These are phyloP conservation scores for Marmota monax DNA, from an alignment of 2,113 vertebrate species.

Conservation along the genomic window DNA sequence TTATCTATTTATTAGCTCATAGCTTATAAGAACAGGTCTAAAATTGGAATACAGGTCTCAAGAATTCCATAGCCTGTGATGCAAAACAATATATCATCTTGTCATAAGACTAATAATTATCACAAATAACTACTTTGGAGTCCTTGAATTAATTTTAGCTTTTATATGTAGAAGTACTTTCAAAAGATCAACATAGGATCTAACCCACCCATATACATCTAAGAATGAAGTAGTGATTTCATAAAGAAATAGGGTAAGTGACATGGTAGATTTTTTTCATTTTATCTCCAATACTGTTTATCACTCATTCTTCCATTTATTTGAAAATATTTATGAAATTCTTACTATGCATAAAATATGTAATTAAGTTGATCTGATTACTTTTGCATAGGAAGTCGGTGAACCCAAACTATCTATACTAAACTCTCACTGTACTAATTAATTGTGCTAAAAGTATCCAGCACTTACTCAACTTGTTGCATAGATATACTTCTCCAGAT, in stretches of 20 bases:
- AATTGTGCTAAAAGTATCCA: not conserved
- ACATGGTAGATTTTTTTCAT: not conserved
- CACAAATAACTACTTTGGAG: not conserved
- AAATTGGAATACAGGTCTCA: not conserved
- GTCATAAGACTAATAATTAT: not conserved
- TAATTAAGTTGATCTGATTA: not conserved
- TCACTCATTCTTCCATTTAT: not conserved
- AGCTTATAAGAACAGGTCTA: not conserved
- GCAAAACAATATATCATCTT: not conserved
- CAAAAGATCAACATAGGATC: not conserved
- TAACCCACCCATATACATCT: not conserved
- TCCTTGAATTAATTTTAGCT: not conserved
- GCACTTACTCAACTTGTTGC: not conserved
- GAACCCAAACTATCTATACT: not conserved
- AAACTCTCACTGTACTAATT: not conserved
- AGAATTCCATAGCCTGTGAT: not conserved
- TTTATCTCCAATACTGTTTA: not conserved
- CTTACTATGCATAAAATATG: not conserved
- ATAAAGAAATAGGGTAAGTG: not conserved
- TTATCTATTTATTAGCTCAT: not conserved
- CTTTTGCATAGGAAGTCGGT: not conserved
- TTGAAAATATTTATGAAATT: conserved; percentile 4
- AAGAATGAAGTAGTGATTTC: not conserved
- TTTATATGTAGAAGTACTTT: conserved; percentile 5
- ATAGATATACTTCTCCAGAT: not conserved